Evolutionary conservation across 2,888 invertebrate genomes (phyloP).

Genomic region (Pyrocoelia pectoralis): DNA sequence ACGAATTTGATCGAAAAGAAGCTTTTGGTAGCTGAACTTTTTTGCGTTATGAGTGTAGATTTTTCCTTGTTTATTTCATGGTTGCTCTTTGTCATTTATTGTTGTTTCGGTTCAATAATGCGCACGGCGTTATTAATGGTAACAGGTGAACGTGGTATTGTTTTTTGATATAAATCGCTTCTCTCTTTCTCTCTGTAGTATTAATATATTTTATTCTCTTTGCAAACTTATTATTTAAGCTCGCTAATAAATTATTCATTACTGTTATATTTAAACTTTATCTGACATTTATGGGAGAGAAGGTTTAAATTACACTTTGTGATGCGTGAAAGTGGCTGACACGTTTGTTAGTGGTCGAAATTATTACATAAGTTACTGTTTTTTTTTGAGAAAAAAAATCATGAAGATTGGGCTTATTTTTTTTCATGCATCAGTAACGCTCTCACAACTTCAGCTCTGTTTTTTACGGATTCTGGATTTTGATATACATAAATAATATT

Average conservation of each 20-base stretch:
- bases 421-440: too few species aligned
- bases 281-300: constrained; percentile 1
- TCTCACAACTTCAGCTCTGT: too few species aligned
- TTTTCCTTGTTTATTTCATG: not conserved
- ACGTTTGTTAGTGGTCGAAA: too few species aligned
- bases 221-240: constrained; percentile 7
- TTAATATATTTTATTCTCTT: constrained; percentile 1
- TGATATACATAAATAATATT: too few species aligned
- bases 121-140: constrained; percentile 20
- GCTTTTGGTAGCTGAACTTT: too few species aligned
- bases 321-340: not conserved
- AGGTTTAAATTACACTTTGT: not conserved
- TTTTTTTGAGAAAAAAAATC: too few species aligned
- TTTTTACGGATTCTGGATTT: too few species aligned
- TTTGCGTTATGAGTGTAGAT: not conserved
- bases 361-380: too few species aligned
- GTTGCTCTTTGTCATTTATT: not conserved
- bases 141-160: constrained; percentile 18
- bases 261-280: not conserved
- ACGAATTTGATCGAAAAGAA: too few species aligned
- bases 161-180: constrained; percentile 14
- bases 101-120: constrained; percentile 15
- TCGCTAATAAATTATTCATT: constrained; percentile 5
- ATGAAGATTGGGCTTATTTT: too few species aligned
- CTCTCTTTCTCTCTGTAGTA: constrained; percentile 9